Evolutionary conservation across 2,113 vertebrate species (phyloP).

Genomic region (Rhipidura dahli): DNA sequence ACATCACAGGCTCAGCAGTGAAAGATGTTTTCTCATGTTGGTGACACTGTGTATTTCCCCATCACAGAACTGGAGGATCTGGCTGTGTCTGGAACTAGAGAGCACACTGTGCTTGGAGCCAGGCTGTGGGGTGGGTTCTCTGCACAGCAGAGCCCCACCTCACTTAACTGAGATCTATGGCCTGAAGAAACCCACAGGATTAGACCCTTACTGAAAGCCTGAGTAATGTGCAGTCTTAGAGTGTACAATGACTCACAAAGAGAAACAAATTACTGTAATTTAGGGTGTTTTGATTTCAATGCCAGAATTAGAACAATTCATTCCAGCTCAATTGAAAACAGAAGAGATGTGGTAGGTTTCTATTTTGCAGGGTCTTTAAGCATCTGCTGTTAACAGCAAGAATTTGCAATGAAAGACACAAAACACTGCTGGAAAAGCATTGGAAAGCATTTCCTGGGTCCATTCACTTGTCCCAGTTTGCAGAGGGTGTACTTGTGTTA

Average conservation of each 20-base stretch:
- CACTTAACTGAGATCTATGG: background rate
- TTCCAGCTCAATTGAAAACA: conserved; percentile 61
- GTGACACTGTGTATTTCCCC: background rate
- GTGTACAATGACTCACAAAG: conserved; percentile 37
- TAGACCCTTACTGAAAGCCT: background rate
- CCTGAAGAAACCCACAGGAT: background rate
- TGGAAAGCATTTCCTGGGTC: background rate
- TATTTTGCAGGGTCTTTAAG: conserved; percentile 2
- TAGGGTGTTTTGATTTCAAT: conserved; percentile 46
- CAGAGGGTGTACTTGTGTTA: background rate
- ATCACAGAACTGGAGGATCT: background rate
- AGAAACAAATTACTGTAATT: conserved; percentile 63
- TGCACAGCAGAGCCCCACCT: background rate
- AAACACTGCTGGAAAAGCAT: background rate
- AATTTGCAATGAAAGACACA: background rate
- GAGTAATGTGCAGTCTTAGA: conserved; percentile 16
- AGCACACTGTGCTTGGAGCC: accelerated
- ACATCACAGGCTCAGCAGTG: background rate
- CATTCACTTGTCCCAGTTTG: background rate
- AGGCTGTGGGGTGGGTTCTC: background rate
- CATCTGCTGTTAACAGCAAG: background rate
- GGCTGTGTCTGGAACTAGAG: background rate
- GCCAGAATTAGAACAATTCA: conserved; percentile 61
- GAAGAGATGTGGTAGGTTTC: conserved; percentile 6
- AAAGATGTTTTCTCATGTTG: background rate